Conservation (phyloP, 2,797 vertebrate species). For the Anguilla anguilla region DNA sequence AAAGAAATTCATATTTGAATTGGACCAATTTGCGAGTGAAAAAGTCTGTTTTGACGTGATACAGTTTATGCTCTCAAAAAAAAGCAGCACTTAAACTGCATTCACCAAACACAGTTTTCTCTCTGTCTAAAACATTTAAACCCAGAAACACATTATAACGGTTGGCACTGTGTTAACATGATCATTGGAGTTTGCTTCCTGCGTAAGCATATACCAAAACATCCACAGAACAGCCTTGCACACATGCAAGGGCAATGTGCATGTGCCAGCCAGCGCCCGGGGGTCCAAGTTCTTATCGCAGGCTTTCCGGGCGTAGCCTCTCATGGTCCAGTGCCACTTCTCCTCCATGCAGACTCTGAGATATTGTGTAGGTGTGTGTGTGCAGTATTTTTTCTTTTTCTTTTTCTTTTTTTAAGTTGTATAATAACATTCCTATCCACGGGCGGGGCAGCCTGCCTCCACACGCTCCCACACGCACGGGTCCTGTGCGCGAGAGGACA, state of each 20-base stretch:
- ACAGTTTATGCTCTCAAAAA: background rate
- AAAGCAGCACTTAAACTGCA: background rate
- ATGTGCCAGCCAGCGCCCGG: background rate
- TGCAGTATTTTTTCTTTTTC: background rate
- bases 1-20: background rate
- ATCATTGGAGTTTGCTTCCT: slow-evolving; percentile 13
- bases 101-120: background rate
- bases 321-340: slow-evolving; percentile 16
- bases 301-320: background rate
- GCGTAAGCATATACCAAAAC: background rate
- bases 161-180: background rate
- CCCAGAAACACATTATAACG: background rate
- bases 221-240: background rate
- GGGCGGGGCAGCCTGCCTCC: slow-evolving; percentile 36
- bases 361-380: slow-evolving; percentile 12
- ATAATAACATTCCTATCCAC: slow-evolving; percentile 41
- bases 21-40: background rate
- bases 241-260: slow-evolving; percentile 4
- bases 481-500: background rate
- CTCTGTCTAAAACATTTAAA: background rate
- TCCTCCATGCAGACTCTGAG: background rate
- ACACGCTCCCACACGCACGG: slow-evolving; percentile 48
- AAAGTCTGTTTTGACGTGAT: background rate
- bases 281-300: slow-evolving; percentile 18
- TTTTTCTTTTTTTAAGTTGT: slow-evolving; percentile 2